Percentiles rank a stretch among this genome's conserved stretches.
Evolutionary conservation across 2,888 invertebrate species (phyloP).

Genomic region (Heliconius cydno): DNA sequence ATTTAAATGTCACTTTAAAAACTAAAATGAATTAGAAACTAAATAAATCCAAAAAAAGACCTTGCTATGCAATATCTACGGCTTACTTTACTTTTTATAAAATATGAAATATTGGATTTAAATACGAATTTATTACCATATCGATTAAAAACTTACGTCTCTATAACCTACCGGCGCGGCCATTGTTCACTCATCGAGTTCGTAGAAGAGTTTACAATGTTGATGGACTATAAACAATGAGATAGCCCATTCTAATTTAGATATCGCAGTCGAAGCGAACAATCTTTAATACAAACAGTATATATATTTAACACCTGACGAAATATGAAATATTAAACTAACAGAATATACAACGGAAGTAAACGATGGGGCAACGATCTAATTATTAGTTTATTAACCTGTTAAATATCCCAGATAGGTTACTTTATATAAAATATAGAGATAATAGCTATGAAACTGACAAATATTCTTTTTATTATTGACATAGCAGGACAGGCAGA

Average conservation of each 20-base stretch:
- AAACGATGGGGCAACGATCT: conserved; percentile 7
- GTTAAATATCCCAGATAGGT: background rate
- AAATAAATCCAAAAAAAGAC: too few species aligned
- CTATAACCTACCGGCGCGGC: conserved; percentile 24
- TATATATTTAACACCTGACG: conserved; percentile 23
- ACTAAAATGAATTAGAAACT: too few species aligned
- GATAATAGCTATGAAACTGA: background rate
- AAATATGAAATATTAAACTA: conserved; percentile 12
- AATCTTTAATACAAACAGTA: conserved; percentile 15
- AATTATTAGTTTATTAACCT: conserved; percentile 13
- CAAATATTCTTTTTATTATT: background rate
- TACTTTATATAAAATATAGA: background rate
- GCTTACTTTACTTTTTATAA: too few species aligned
- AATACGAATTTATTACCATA: background rate
- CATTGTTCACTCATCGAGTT: conserved; percentile 39
- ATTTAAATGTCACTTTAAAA: too few species aligned
- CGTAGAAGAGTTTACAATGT: conserved; percentile 42
- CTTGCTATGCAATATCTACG: too few species aligned
- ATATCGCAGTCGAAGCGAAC: conserved; percentile 32
- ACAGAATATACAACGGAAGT: conserved; percentile 1
- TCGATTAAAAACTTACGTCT: conserved; percentile 4
- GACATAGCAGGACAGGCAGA: background rate
- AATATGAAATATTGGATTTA: background rate
- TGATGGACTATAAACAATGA: conserved; percentile 42
- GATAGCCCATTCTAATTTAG: conserved; percentile 38